Evolutionary conservation across 2,113 vertebrate genomes (phyloP).

Genomic region (Megaceryle maxima): DNA sequence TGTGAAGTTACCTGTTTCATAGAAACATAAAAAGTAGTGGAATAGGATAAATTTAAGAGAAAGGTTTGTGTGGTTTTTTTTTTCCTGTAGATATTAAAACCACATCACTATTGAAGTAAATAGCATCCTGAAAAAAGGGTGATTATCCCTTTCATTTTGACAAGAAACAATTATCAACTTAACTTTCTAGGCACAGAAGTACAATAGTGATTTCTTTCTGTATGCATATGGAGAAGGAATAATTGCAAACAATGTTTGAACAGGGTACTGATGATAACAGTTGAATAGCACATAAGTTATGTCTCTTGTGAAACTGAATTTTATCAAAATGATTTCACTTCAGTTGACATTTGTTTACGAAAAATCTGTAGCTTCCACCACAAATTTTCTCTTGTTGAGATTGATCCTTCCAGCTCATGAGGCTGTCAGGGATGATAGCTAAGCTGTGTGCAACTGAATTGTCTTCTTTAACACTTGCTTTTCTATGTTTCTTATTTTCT

Average conservation of each 20-base stretch:
- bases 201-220: neutral
- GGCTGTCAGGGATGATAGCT: neutral
- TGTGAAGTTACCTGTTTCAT: neutral
- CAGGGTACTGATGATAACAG: neutral
- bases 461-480: neutral
- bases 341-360: neutral
- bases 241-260: neutral
- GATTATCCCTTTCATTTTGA: neutral
- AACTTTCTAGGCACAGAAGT: neutral
- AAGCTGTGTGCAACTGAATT: neutral
- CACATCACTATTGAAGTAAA: neutral
- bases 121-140: neutral
- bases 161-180: neutral
- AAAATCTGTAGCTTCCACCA: neutral
- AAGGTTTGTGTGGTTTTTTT: neutral
- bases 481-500: neutral
- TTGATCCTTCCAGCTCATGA: accelerated
- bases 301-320: neutral
- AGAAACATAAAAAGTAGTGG: neutral
- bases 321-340: neutral
- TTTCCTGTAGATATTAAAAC: neutral
- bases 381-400: neutral
- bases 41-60: neutral
- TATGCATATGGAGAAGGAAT: neutral
- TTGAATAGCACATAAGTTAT: neutral